phyloP scores from a whole-genome alignment of 2,888 invertebrate genomes.

The Trichopria drosophilae region DNA sequence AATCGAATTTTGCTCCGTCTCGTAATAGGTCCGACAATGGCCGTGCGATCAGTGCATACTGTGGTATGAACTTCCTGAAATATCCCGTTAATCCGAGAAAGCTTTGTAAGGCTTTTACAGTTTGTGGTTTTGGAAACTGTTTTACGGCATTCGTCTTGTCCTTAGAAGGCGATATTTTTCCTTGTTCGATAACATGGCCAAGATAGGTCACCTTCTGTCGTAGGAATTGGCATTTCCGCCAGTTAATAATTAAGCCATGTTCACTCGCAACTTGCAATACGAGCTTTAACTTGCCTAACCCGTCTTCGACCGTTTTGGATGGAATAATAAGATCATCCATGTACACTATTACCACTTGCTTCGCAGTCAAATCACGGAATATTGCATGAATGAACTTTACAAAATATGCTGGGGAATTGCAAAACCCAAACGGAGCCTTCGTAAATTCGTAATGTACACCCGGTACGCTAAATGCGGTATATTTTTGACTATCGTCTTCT shows the following conservation, averaged over 20 bases:
- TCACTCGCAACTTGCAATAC: slow-evolving; percentile 6
- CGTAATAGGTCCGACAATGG: slow-evolving; percentile 13
- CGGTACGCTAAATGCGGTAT: slow-evolving; percentile 29
- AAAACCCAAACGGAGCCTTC: slow-evolving; percentile 28
- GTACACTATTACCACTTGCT: slow-evolving; percentile 3
- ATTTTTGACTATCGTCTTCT: slow-evolving; percentile 17
- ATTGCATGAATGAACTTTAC: too few species aligned
- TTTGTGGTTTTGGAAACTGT: slow-evolving; percentile 7
- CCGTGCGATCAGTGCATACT: slow-evolving; percentile 17
- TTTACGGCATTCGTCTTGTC: slow-evolving; percentile 13
- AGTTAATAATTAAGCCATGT: slow-evolving; percentile 13
- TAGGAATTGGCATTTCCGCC: slow-evolving; percentile 16
- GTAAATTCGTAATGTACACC: slow-evolving; percentile 7
- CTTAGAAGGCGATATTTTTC: slow-evolving; percentile 9
- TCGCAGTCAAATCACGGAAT: background rate
- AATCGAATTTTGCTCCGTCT: slow-evolving; percentile 10
- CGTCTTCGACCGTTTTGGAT: background rate
- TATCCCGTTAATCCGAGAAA: slow-evolving; percentile 27
- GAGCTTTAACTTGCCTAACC: slow-evolving; percentile 2
- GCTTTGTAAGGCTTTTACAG: slow-evolving; percentile 10
- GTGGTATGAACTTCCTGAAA: slow-evolving; percentile 21
- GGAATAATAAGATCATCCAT: slow-evolving; percentile 24
- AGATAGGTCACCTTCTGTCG: slow-evolving; percentile 2
- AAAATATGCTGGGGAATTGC: too few species aligned
- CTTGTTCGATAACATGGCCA: slow-evolving; percentile 15